These are phyloP conservation scores for Meteorus sp. DNA, from an alignment of 1,140 invertebrate genomes.

Conservation along the genomic window DNA sequence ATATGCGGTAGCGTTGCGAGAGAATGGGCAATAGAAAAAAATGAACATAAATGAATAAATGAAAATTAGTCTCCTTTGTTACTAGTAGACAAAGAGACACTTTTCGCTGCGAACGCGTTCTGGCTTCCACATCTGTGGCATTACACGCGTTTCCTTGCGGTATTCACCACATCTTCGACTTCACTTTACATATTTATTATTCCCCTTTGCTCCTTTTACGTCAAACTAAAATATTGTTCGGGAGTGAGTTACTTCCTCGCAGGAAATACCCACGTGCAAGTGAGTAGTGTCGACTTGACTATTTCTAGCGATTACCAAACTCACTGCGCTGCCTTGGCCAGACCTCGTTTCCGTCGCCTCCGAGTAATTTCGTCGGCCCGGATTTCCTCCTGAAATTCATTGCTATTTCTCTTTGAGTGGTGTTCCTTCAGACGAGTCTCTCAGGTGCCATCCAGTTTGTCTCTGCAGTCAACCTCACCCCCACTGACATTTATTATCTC, in stretches of 20 bases:
- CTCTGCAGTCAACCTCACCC: not conserved
- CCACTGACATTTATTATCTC: no score
- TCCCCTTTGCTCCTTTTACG: no score
- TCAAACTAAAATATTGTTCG: no score
- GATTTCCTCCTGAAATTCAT: constrained; percentile 4
- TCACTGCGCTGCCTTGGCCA: not conserved
- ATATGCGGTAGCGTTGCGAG: not conserved
- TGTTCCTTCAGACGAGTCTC: not conserved
- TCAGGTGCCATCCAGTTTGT: not conserved
- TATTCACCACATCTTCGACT: no score
- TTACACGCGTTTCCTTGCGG: no score
- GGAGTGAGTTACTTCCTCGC: no score
- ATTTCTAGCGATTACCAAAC: constrained; percentile 26
- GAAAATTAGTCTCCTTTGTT: no score
- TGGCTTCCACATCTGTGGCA: no score
- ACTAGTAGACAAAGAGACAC: no score
- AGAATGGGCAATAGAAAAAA: not conserved
- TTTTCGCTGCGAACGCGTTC: no score
- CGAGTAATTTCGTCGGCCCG: constrained; percentile 3
- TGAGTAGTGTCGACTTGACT: constrained; percentile 14
- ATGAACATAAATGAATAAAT: no score
- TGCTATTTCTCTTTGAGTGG: not conserved
- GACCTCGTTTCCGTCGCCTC: constrained; percentile 3
- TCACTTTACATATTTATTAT: no score
- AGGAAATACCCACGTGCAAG: constrained; percentile 19